A percentile compares a stretch with the other conserved stretches of the same genome.
Evolutionary conservation across 2,888 invertebrate species (phyloP).

Genomic region (Leucoma salicis): DNA sequence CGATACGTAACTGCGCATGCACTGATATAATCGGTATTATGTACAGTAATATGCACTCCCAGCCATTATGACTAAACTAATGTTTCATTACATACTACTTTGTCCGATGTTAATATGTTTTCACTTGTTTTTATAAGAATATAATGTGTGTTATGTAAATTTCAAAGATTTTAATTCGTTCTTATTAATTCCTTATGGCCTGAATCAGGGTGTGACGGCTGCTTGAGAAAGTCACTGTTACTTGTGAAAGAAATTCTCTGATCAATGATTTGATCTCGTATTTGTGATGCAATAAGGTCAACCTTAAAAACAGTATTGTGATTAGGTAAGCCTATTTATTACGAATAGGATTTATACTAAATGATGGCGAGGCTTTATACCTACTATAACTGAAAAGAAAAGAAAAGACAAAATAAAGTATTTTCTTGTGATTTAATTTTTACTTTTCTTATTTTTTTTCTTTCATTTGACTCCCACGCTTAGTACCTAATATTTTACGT

Average conservation of each 20-base stretch:
- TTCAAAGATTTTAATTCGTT: conserved; percentile 6
- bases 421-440: too few species aligned
- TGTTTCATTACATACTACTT: conserved; percentile 18
- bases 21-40: conserved; percentile 30
- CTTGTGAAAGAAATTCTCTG: not conserved
- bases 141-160: conserved; percentile 13
- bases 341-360: too few species aligned
- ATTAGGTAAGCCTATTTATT: too few species aligned
- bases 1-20: too few species aligned
- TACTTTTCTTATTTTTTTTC: too few species aligned
- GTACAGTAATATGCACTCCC: conserved; percentile 16
- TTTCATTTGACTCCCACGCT: too few species aligned
- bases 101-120: conserved; percentile 7
- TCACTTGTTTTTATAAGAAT: conserved; percentile 3
- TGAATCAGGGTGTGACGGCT: conserved; percentile 4
- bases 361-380: too few species aligned
- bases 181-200: conserved; percentile 23
- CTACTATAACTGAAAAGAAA: too few species aligned
- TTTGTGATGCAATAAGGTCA: not conserved
- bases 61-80: conserved; percentile 10
- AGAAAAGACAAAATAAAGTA: too few species aligned
- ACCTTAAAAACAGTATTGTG: too few species aligned
- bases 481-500: too few species aligned
- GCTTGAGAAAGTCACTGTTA: not conserved
- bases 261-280: not conserved